Percentiles rank a stretch among this genome's conserved stretches.
Conservation (phyloP, 92 coral and sea anemone species). For the Pocillopora grandis region DNA sequence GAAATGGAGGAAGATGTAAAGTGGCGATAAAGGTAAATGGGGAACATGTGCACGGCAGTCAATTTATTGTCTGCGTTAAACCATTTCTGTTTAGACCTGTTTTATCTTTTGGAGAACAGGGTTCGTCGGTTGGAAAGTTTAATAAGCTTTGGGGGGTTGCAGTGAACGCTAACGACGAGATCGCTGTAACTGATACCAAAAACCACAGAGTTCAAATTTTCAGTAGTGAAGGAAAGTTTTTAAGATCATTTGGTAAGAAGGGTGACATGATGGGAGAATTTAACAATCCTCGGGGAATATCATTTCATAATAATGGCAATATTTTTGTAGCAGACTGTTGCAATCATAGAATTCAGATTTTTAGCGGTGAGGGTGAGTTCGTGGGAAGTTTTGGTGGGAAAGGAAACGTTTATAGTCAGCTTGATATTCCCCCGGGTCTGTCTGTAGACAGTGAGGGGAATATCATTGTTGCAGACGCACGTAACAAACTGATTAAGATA, state of each 20-base stretch:
- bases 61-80: not conserved
- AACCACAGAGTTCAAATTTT: constrained; percentile 9
- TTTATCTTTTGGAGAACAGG: not conserved
- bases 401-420: not conserved
- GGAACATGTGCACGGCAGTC: not conserved
- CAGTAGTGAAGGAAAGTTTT: not conserved
- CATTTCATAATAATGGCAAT: constrained; percentile 9
- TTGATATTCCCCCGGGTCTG: not conserved
- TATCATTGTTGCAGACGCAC: constrained; percentile 6
- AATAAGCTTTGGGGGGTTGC: not conserved
- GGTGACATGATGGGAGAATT: not conserved
- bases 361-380: constrained; percentile 4
- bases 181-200: not conserved
- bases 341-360: constrained; percentile 1
- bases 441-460: not conserved
- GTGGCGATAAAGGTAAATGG: not conserved
- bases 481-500: constrained; percentile 6
- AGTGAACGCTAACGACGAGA: not conserved
- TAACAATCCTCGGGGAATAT: not conserved
- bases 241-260: not conserved
- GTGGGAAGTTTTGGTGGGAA: not conserved
- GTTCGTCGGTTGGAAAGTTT: not conserved
- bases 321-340: not conserved
- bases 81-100: constrained; percentile 7
- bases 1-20: not conserved